Evolutionary conservation across 2,888 invertebrate genomes (phyloP).

Genomic region (Ditula angustiorana): DNA sequence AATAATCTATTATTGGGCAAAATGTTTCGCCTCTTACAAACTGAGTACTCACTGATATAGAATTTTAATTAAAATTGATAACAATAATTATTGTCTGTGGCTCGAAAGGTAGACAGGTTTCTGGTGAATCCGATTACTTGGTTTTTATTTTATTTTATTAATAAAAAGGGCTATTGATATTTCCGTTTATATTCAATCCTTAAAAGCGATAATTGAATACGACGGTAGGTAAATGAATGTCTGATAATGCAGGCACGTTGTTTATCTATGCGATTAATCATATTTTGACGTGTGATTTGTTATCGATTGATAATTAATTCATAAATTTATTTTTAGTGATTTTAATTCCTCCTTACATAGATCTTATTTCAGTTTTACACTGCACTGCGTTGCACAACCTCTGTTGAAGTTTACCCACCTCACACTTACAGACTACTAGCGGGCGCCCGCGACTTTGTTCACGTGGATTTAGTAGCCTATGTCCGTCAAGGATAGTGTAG

Average conservation of each 20-base stretch:
- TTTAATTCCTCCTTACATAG: neutral
- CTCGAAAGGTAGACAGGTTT: neutral
- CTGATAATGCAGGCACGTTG: neutral
- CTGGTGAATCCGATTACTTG: neutral
- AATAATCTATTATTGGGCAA: constrained; percentile 21
- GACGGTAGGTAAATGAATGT: neutral
- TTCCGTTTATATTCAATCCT: neutral
- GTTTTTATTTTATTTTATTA: neutral
- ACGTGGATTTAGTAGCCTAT: too few species aligned
- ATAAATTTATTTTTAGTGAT: neutral
- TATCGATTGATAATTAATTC: neutral
- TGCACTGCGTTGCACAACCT: neutral
- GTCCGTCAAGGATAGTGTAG: too few species aligned
- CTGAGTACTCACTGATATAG: constrained; percentile 8
- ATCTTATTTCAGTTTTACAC: neutral
- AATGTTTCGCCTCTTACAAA: constrained; percentile 10
- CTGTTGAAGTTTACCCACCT: too few species aligned
- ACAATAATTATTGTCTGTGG: neutral
- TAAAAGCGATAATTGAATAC: neutral
- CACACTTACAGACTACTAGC: too few species aligned
- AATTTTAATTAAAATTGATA: constrained; percentile 20
- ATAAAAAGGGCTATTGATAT: neutral
- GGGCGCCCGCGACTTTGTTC: too few species aligned
- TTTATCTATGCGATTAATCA: neutral
- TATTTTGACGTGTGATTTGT: neutral